Evolutionary conservation across 2,113 vertebrate species (phyloP).

Genomic region (Grus americana): DNA sequence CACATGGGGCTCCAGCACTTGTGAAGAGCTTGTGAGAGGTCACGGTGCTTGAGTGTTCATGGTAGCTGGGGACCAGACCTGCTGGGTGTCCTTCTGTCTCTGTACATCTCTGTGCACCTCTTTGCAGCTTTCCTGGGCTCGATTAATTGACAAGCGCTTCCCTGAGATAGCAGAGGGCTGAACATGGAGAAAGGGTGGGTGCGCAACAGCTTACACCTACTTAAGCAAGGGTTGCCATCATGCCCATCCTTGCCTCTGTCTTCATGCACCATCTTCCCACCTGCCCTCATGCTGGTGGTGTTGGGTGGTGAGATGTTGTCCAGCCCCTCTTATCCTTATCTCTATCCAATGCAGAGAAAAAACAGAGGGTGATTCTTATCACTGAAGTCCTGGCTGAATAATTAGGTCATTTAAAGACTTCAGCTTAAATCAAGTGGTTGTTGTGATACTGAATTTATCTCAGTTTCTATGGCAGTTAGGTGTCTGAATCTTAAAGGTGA

Average conservation of each 20-base stretch:
- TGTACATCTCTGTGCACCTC: neutral
- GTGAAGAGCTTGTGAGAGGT: neutral
- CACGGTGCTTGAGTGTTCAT: neutral
- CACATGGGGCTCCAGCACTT: neutral
- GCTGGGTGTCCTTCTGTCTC: neutral
- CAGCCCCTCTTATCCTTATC: neutral
- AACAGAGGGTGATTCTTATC: neutral
- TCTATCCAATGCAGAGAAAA: neutral
- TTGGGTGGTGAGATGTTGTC: neutral
- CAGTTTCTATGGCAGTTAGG: neutral
- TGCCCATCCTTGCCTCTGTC: neutral
- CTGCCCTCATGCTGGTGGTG: neutral
- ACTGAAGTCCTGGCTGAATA: neutral
- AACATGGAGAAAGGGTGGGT: neutral
- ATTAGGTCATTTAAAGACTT: constrained; percentile 20
- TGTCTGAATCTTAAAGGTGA: neutral
- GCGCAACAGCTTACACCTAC: neutral
- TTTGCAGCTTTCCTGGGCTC: neutral
- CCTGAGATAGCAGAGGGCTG: neutral
- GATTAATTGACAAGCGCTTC: neutral
- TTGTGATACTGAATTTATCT: neutral
- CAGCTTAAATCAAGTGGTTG: neutral
- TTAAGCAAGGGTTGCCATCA: fast-evolving
- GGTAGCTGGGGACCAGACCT: neutral
- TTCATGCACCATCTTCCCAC: neutral